Evolutionary conservation across 2,888 invertebrate genomes (phyloP).

Genomic region (Uloborus plumipes): DNA sequence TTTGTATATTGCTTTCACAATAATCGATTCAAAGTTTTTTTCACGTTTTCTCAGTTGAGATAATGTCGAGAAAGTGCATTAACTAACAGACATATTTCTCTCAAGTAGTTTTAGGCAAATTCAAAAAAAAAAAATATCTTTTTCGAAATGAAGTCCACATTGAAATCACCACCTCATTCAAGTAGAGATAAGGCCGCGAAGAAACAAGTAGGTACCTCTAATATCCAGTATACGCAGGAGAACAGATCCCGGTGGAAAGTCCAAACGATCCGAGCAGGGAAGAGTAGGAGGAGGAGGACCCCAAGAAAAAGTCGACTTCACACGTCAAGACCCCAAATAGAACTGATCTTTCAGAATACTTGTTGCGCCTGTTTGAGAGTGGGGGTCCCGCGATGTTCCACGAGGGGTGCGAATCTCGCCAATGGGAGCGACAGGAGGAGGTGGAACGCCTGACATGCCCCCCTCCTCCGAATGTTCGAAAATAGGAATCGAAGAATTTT

Average conservation of each 20-base stretch:
- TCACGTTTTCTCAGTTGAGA: too few species aligned
- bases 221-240: too few species aligned
- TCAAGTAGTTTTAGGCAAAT: too few species aligned
- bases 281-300: neutral
- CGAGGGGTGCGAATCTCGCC: slow-evolving; percentile 32
- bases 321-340: slow-evolving; percentile 36
- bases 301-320: slow-evolving; percentile 16
- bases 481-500: slow-evolving; percentile 37
- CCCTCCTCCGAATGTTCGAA: neutral
- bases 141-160: too few species aligned
- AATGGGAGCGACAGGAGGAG: slow-evolving; percentile 34
- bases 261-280: neutral
- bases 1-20: too few species aligned
- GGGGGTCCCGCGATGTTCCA: slow-evolving; percentile 17
- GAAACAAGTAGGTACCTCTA: too few species aligned
- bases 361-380: slow-evolving; percentile 39
- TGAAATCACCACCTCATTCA: too few species aligned
- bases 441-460: slow-evolving; percentile 40
- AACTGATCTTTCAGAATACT: slow-evolving; percentile 34
- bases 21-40: too few species aligned
- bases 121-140: too few species aligned
- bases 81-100: too few species aligned
- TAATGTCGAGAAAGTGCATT: too few species aligned
- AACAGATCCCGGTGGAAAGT: neutral
- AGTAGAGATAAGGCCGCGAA: too few species aligned